Percentiles rank a stretch among this genome's conserved stretches.
These are phyloP conservation scores for Ianthella basta DNA, from an alignment of 37 sponge, comb jelly and placozoan species.

Conservation along the genomic window DNA sequence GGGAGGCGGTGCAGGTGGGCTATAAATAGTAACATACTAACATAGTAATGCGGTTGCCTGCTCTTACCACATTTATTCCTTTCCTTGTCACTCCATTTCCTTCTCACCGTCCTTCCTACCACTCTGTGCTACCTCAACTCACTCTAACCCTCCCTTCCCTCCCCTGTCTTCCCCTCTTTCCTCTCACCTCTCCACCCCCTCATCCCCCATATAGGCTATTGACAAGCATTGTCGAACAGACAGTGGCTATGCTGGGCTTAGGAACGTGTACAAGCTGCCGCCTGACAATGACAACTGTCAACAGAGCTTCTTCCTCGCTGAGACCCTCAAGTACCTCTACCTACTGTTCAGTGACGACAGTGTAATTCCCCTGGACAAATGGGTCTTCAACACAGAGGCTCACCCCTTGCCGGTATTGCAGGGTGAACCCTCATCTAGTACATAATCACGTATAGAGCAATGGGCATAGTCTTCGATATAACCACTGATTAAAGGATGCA, in stretches of 20 bases:
- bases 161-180: neutral
- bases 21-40: too few species aligned
- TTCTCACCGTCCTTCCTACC: too few species aligned
- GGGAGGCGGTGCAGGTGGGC: too few species aligned
- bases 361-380: conserved; percentile 69
- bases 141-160: too few species aligned
- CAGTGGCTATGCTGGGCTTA: conserved; percentile 72
- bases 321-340: conserved; percentile 93
- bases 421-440: too few species aligned
- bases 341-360: conserved; percentile 74
- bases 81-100: too few species aligned
- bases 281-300: conserved; percentile 79
- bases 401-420: conserved; percentile 85
- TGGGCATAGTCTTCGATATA: too few species aligned
- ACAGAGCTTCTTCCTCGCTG: conserved; percentile 93
- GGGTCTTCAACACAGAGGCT: conserved; percentile 97
- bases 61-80: too few species aligned
- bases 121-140: too few species aligned
- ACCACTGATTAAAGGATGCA: too few species aligned
- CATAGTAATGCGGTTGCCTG: too few species aligned
- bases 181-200: neutral
- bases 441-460: too few species aligned
- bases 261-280: conserved; percentile 66
- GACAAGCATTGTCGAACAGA: conserved; percentile 66
- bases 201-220: conserved; percentile 52